A percentile compares a stretch with the other conserved stretches of the same genome.
These are phyloP conservation scores for Brenthis hecate DNA, from an alignment of 2,888 invertebrate genomes.

Conservation along the genomic window DNA sequence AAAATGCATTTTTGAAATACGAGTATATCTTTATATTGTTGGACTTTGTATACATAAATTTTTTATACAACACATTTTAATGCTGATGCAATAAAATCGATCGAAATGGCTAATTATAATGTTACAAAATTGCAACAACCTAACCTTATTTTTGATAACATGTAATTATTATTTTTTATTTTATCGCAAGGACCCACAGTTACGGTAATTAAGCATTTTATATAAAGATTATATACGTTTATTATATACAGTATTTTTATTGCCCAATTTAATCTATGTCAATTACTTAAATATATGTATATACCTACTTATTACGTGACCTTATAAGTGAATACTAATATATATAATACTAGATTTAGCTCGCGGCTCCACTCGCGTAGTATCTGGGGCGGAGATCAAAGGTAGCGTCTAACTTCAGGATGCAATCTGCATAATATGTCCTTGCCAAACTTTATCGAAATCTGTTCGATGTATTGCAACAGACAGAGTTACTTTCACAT, in stretches of 20 bases:
- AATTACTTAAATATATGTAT: too few species aligned
- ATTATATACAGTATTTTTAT: neutral
- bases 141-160: constrained; percentile 25
- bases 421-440: too few species aligned
- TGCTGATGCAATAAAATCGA: constrained; percentile 29
- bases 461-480: too few species aligned
- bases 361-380: too few species aligned
- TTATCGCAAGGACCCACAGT: constrained; percentile 6
- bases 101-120: constrained; percentile 28
- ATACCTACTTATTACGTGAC: too few species aligned
- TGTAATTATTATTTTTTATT: constrained; percentile 21
- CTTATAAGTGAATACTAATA: too few species aligned
- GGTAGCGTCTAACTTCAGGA: too few species aligned
- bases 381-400: too few species aligned
- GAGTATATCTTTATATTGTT: constrained; percentile 6
- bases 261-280: neutral
- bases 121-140: constrained; percentile 25
- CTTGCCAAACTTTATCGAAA: too few species aligned
- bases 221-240: neutral
- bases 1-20: neutral
- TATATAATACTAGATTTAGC: too few species aligned
- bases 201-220: constrained; percentile 14
- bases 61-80: constrained; percentile 31
- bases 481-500: too few species aligned
- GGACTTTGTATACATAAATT: constrained; percentile 10